phyloP scores from a whole-genome alignment of 2,113 vertebrate species.

The Solea senegalensis region DNA sequence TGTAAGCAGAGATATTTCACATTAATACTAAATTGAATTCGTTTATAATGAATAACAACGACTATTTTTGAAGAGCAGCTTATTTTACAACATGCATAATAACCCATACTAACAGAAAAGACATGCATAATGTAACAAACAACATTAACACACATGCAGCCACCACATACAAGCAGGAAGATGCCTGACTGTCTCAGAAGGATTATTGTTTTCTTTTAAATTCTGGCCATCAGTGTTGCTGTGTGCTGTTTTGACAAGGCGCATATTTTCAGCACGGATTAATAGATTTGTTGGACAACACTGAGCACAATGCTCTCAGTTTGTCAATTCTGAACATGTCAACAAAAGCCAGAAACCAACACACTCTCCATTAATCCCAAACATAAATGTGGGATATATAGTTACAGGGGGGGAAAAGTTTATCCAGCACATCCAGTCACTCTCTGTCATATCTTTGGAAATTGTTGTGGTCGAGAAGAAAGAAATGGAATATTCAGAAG shows the following conservation, averaged over 20 bases:
- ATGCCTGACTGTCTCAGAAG: no score
- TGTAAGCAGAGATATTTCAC: neutral
- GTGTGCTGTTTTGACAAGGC: constrained; percentile 21
- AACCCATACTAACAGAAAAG: no score
- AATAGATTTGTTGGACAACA: constrained; percentile 66
- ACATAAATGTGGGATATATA: constrained; percentile 48
- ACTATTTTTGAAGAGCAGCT: neutral
- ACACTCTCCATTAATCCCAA: constrained; percentile 62
- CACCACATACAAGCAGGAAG: no score
- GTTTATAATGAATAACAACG: neutral
- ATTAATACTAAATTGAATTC: neutral
- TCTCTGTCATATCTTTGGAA: no score
- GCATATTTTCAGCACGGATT: constrained; percentile 54
- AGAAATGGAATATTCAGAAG: no score
- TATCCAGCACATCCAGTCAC: no score
- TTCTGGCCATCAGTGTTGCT: neutral
- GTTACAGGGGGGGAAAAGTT: neutral
- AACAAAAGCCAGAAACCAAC: constrained; percentile 43
- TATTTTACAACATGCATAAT: neutral
- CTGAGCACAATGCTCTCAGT: constrained; percentile 53
- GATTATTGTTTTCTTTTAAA: neutral
- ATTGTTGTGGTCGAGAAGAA: no score
- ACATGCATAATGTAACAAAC: no score
- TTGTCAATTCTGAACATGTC: constrained; percentile 58
- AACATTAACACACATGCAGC: no score